Evolutionary conservation across 2,888 invertebrate species (phyloP).

Genomic region (Ormyrus labotus): DNA sequence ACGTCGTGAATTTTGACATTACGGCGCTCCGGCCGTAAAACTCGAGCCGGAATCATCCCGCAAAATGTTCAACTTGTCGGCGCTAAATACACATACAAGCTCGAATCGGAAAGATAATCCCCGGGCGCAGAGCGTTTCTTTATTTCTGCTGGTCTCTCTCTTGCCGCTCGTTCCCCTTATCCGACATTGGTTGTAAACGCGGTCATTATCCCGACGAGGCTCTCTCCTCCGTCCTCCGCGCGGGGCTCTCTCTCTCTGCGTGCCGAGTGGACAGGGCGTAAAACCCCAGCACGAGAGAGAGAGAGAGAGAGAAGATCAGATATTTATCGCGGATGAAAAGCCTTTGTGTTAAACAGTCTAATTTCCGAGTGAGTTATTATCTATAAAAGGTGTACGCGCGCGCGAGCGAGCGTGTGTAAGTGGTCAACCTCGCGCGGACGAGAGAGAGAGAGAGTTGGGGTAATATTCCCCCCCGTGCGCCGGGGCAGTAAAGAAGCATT

Average conservation of each 20-base stretch:
- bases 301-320: constrained; percentile 53
- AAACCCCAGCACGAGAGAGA: not conserved
- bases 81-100: constrained; percentile 1
- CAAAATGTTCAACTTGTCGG: too few species aligned
- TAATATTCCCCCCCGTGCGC: too few species aligned
- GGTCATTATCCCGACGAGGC: constrained; percentile 33
- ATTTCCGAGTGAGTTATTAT: constrained; percentile 71
- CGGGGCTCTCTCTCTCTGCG: not conserved
- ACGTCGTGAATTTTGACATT: not conserved
- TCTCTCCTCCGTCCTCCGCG: too few species aligned
- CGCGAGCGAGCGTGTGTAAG: not conserved
- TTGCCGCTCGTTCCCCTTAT: constrained; percentile 37
- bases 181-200: constrained; percentile 49
- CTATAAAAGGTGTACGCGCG: constrained; percentile 65
- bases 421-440: too few species aligned
- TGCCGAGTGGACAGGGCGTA: not conserved
- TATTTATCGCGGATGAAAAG: constrained; percentile 67
- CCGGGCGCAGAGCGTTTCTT: not conserved
- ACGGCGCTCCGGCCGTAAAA: constrained; percentile 2
- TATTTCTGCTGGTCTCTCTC: not conserved
- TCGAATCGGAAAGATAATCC: constrained; percentile 27
- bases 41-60: too few species aligned
- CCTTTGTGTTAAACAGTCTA: constrained; percentile 70
- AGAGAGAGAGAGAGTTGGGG: too few species aligned
- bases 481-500: constrained; percentile 37